Evolutionary conservation across 2,797 vertebrate species (phyloP).

Genomic region (Leucoraja ocellata): DNA sequence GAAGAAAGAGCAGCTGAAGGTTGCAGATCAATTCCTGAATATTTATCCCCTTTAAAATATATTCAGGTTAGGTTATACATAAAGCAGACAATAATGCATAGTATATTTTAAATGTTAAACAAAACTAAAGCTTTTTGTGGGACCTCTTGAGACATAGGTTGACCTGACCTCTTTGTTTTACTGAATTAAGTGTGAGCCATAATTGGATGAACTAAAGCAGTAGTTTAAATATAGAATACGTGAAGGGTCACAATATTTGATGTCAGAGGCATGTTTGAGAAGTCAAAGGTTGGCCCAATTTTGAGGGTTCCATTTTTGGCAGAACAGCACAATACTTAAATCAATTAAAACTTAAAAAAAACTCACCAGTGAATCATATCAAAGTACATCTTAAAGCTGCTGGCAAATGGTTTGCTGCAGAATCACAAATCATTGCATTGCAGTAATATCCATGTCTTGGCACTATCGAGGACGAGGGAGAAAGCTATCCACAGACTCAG

Average conservation of each 20-base stretch:
- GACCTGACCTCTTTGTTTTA: neutral
- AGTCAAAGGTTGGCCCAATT: neutral
- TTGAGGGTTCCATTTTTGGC: neutral
- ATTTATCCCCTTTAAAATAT: neutral
- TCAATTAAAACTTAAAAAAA: neutral
- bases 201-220: neutral
- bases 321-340: neutral
- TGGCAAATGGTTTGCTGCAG: neutral
- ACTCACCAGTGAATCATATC: neutral
- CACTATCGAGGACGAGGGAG: neutral
- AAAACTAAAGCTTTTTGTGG: neutral
- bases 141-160: neutral
- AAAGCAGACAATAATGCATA: neutral
- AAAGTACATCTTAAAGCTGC: neutral
- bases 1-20: neutral
- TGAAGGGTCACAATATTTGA: neutral
- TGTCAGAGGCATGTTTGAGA: neutral
- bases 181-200: neutral
- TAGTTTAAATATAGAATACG: conserved; percentile 10
- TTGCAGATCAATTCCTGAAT: neutral
- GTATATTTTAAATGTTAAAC: neutral
- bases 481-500: neutral
- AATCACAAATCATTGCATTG: neutral
- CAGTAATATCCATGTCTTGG: neutral
- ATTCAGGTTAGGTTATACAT: neutral